A percentile compares a stretch with the other conserved stretches of the same genome.
phyloP scores from a whole-genome alignment of 2,797 vertebrate genomes.

The Luscinia megarhynchos region DNA sequence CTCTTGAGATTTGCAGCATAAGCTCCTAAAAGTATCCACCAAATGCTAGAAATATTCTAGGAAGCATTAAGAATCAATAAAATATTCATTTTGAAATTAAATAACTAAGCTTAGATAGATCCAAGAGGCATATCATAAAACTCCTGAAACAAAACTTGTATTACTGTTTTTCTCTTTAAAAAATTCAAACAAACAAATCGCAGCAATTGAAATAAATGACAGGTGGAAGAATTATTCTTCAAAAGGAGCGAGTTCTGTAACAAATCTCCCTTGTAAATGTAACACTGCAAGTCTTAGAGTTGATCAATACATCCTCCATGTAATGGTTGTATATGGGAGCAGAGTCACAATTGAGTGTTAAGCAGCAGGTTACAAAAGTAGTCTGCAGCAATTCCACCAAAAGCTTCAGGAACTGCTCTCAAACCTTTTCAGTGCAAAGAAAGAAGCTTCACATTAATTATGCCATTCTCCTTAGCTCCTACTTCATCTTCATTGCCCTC shows the following conservation, averaged over 20 bases:
- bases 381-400: neutral
- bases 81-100: slow-evolving; percentile 1
- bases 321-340: neutral
- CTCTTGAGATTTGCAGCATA: neutral
- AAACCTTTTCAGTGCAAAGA: neutral
- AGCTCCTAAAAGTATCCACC: neutral
- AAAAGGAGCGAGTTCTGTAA: neutral
- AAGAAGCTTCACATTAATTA: neutral
- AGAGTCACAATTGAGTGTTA: neutral
- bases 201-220: neutral
- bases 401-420: neutral
- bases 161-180: neutral
- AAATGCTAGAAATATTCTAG: neutral
- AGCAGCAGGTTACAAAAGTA: neutral
- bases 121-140: neutral
- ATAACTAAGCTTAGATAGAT: neutral
- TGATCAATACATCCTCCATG: neutral
- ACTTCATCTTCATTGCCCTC: neutral
- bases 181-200: neutral
- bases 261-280: neutral
- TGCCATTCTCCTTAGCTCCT: neutral
- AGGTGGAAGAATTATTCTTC: neutral
- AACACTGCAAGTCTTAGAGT: neutral
- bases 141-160: neutral
- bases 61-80: neutral